Evolutionary conservation across 2,113 vertebrate species (phyloP).

Genomic region (Chrysochloris asiatica): DNA sequence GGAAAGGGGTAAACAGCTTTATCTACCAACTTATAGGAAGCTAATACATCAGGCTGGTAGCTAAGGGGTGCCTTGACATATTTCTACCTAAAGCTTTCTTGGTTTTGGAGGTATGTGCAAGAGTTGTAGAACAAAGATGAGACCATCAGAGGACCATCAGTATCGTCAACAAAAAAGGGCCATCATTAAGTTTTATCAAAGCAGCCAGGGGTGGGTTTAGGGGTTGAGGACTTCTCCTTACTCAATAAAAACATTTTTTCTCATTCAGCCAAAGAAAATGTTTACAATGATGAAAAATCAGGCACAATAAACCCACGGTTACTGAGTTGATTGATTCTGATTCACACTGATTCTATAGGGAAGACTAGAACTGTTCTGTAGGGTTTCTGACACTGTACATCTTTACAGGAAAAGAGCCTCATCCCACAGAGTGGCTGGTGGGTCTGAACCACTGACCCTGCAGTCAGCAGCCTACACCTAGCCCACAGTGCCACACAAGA

Average conservation of each 20-base stretch:
- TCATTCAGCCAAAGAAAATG: not conserved
- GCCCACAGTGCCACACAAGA: no score
- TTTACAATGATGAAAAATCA: constrained; percentile 12
- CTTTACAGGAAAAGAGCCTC: no score
- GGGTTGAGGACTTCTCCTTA: not conserved
- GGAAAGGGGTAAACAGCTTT: not conserved
- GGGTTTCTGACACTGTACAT: no score
- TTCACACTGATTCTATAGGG: no score
- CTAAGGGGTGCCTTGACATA: not conserved
- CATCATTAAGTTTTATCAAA: not conserved
- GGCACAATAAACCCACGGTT: no score
- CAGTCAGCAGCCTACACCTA: no score
- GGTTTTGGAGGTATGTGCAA: not conserved
- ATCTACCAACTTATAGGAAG: not conserved
- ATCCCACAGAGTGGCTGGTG: no score
- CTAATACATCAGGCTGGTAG: not conserved
- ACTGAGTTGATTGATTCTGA: no score
- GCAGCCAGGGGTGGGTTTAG: not conserved
- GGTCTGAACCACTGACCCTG: no score
- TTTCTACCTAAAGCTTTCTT: not conserved
- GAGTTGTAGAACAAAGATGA: not conserved
- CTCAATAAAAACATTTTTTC: not conserved
- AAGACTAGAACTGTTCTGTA: no score
- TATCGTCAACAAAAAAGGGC: not conserved
- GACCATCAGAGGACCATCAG: not conserved